Evolutionary conservation across 2,888 invertebrate species (phyloP).

Genomic region (Proisotoma minuta): DNA sequence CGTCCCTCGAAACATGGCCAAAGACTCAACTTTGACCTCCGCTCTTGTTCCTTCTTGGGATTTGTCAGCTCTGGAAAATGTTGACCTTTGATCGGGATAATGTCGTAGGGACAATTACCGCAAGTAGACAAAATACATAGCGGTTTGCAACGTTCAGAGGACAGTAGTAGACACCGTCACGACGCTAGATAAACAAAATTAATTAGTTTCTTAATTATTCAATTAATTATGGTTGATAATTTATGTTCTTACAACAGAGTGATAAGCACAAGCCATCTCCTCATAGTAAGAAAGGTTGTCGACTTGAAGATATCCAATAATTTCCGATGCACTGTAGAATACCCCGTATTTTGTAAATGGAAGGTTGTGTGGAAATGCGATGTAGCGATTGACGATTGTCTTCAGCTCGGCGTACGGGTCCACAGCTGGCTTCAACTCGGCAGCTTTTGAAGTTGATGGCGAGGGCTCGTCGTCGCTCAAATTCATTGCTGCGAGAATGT

Average conservation of each 20-base stretch:
- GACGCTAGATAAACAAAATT: slow-evolving; percentile 4
- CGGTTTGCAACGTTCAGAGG: slow-evolving; percentile 23
- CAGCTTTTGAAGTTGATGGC: too few species aligned
- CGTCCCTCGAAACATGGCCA: too few species aligned
- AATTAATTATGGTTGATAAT: neutral
- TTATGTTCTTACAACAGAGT: slow-evolving; percentile 13
- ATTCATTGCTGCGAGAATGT: too few species aligned
- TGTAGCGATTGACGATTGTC: too few species aligned
- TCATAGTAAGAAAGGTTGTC: slow-evolving; percentile 24
- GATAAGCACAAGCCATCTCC: slow-evolving; percentile 23
- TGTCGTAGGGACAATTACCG: neutral
- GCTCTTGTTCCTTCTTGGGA: neutral
- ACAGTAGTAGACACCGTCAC: slow-evolving; percentile 16
- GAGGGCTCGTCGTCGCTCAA: too few species aligned
- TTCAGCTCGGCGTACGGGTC: too few species aligned
- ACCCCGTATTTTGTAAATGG: slow-evolving; percentile 14
- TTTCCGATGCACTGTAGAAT: neutral
- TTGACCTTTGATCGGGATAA: neutral
- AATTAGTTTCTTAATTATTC: neutral
- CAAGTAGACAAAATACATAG: slow-evolving; percentile 17
- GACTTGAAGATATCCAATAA: neutral
- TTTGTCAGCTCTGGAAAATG: slow-evolving; percentile 16
- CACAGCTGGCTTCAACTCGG: too few species aligned
- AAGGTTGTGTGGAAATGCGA: neutral
- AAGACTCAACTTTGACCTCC: neutral